Base-by-base conservation (phyloP, 2,888 invertebrate genomes). In the Muscina levida region DNA sequence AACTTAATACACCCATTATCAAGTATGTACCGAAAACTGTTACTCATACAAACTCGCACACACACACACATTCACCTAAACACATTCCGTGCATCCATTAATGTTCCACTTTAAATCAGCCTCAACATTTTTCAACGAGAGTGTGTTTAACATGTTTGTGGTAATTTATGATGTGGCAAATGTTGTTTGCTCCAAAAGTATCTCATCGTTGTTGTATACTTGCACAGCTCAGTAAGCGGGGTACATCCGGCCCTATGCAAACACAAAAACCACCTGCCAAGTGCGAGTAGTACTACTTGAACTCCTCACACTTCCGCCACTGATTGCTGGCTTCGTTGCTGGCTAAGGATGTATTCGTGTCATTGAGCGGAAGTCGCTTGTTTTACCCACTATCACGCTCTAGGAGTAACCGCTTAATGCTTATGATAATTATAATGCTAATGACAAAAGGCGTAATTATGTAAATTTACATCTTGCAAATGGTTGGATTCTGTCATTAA, bases 151-250 rank as follows among this genome's bases (percentile, higher is more conserved):
- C 82, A 74, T 84, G 82, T 84, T 83, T 84, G 82, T 56, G 84
- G 82, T 87, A 89, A 88, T 88, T 89, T 89, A 88, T 88, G 84
- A 85, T 84, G 75, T 84, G 81, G 84, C 83, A 87, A 85, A 85
- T 85, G 86, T 86, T 85, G 42, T 19, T 74, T 75, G 37, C 51
- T 53, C n/a, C 53, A 31, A 24, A 57, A 65, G 53, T 70, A 62
- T 24, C 62, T 67, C 68, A 72, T 6, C 42, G 13, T 37, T 15
- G 0, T 48, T 10, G 19, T 31, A 17, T 1, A 17, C 56, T 42
- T 24, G 13, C 22, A 31, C 15, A 15, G 37, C 17, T 6, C 31
- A 15, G 57, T 79, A 19, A 19, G n/a, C 8, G 31, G 31, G 4
- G 31, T 8, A 31, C 31, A 19, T 42, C 10, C n/a, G 62, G 24